A percentile compares a stretch with the other conserved stretches of the same genome.
These are phyloP conservation scores for Limnephilus marmoratus DNA, from an alignment of 2,888 invertebrate genomes.

Conservation along the genomic window DNA sequence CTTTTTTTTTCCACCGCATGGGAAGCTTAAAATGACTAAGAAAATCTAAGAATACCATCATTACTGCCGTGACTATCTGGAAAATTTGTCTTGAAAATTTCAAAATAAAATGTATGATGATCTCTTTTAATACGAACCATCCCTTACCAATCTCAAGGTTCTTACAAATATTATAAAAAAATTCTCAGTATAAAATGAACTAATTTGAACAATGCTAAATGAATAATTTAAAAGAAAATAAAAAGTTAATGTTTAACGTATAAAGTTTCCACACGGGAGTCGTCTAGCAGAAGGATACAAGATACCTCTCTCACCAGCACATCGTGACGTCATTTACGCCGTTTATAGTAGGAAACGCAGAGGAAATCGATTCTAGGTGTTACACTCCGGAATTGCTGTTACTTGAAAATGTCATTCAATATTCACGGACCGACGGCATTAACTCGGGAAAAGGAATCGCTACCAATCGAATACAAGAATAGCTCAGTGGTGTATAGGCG, in stretches of 20 bases:
- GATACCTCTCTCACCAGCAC: background rate
- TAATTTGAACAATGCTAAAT: background rate
- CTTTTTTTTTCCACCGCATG: too few relatives aligned
- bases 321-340: background rate
- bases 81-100: too few relatives aligned
- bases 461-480: constrained; percentile 29
- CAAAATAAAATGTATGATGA: background rate
- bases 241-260: background rate
- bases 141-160: background rate
- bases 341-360: background rate
- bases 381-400: constrained; percentile 16
- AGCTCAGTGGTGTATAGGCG: background rate
- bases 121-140: background rate
- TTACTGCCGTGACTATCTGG: too few relatives aligned
- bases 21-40: too few relatives aligned
- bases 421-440: constrained; percentile 33
- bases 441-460: constrained; percentile 10
- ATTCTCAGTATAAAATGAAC: background rate
- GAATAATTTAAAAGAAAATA: background rate
- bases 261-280: background rate
- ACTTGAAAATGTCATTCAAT: constrained; percentile 29
- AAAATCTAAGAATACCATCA: too few relatives aligned
- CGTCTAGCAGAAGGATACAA: background rate
- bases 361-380: constrained; percentile 33
- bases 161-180: background rate